Conservation (phyloP, 2,888 invertebrate genomes). For the Strigamia crassipes region DNA sequence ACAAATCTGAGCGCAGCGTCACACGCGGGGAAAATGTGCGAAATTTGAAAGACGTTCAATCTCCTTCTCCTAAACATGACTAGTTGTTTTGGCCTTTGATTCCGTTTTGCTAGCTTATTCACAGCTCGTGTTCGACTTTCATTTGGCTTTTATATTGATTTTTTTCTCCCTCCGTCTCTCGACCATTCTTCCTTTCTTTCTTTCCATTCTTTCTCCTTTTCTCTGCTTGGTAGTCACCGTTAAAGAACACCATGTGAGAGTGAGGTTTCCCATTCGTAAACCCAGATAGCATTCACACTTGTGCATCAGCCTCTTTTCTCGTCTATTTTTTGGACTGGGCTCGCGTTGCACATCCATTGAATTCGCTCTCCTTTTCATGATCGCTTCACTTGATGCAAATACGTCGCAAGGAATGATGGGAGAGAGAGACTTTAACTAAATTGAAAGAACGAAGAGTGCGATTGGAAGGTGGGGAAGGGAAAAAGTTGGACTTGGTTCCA, state of each 20-base stretch:
- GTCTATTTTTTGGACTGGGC: conserved; percentile 21
- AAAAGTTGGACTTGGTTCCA: background rate
- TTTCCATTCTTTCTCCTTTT: background rate
- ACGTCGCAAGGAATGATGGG: conserved; percentile 10
- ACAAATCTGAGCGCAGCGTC: background rate
- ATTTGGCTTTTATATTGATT: conserved; percentile 16
- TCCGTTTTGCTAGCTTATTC: conserved; percentile 5
- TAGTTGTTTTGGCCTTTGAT: conserved; percentile 16
- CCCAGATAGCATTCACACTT: conserved; percentile 21
- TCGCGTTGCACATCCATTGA: conserved; percentile 16
- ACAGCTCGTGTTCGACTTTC: conserved; percentile 21
- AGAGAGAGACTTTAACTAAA: conserved; percentile 1
- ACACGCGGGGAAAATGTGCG: background rate
- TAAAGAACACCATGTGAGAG: conserved; percentile 21
- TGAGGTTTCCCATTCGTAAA: conserved; percentile 16
- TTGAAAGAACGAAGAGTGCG: conserved; percentile 5
- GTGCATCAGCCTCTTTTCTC: conserved; percentile 14
- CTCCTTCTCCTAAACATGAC: background rate
- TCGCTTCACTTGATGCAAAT: conserved; percentile 11
- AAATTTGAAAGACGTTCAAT: background rate
- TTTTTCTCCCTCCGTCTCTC: background rate
- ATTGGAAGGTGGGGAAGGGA: background rate
- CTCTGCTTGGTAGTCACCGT: conserved; percentile 16
- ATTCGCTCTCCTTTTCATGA: conserved; percentile 21
- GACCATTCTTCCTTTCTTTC: background rate